Conservation (phyloP, 2,113 vertebrate genomes). For the Azemiops feae region DNA sequence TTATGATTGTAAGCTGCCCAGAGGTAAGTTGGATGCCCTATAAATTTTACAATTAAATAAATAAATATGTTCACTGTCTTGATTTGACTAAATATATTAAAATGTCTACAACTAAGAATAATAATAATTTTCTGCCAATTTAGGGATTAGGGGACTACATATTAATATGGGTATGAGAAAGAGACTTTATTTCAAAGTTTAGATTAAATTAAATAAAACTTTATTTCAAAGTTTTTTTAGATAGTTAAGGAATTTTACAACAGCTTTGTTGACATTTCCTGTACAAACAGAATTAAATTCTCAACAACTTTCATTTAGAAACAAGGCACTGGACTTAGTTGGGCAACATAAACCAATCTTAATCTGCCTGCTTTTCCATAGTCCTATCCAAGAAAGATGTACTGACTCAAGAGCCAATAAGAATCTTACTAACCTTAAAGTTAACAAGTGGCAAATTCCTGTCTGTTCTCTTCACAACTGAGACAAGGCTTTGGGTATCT, state of each 20-base stretch:
- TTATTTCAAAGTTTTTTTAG: background rate
- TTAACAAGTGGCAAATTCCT: constrained; percentile 61
- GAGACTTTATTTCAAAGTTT: background rate
- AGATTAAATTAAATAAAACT: background rate
- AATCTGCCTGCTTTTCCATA: background rate
- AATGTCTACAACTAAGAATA: background rate
- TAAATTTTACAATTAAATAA: background rate
- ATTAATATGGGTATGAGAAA: background rate
- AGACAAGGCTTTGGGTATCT: constrained; percentile 50
- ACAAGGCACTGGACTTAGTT: background rate
- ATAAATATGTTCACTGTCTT: background rate
- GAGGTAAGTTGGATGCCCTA: background rate
- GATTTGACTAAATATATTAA: background rate
- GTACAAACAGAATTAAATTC: background rate
- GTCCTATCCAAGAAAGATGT: background rate
- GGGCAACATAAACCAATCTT: background rate
- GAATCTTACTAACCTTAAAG: constrained; percentile 52
- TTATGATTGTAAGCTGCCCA: background rate
- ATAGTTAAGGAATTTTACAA: background rate
- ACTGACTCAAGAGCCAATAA: background rate
- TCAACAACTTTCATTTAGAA: background rate
- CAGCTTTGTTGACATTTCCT: background rate
- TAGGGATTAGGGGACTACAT: background rate
- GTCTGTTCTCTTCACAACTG: constrained; percentile 61
- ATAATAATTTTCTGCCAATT: background rate